Evolutionary conservation across 2,797 vertebrate species (phyloP).

Genomic region (Crypturellus tataupa): DNA sequence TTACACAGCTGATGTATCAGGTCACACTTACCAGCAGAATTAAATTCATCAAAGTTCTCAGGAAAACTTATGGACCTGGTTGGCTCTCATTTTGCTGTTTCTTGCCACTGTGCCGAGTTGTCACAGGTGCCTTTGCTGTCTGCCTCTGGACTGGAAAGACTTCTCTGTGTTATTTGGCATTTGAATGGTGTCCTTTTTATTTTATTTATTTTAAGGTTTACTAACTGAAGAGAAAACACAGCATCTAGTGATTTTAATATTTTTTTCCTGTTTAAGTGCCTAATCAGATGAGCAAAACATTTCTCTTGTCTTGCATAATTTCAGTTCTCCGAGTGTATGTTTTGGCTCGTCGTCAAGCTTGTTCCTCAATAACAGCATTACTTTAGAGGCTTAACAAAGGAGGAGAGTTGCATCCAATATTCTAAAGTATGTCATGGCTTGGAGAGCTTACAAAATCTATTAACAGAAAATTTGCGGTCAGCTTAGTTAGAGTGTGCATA

Average conservation of each 20-base stretch:
- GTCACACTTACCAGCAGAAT: neutral
- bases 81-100: neutral
- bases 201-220: neutral
- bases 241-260: neutral
- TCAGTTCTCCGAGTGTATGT: neutral
- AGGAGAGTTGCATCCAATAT: neutral
- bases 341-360: neutral
- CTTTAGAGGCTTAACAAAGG: neutral
- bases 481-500: neutral
- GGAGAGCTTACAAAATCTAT: neutral
- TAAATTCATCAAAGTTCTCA: accelerated
- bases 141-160: neutral
- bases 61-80: neutral
- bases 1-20: accelerated
- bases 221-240: neutral
- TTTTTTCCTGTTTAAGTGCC: accelerated
- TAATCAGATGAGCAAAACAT: neutral
- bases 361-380: neutral
- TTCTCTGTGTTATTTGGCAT: neutral
- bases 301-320: neutral
- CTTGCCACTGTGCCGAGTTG: neutral
- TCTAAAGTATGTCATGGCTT: neutral
- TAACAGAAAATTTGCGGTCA: neutral
- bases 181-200: neutral
- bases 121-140: neutral